Percentiles rank a stretch among this genome's conserved stretches.
These are phyloP conservation scores for Aplodontia rufa DNA, from an alignment of 2,113 vertebrate genomes.

Conservation along the genomic window DNA sequence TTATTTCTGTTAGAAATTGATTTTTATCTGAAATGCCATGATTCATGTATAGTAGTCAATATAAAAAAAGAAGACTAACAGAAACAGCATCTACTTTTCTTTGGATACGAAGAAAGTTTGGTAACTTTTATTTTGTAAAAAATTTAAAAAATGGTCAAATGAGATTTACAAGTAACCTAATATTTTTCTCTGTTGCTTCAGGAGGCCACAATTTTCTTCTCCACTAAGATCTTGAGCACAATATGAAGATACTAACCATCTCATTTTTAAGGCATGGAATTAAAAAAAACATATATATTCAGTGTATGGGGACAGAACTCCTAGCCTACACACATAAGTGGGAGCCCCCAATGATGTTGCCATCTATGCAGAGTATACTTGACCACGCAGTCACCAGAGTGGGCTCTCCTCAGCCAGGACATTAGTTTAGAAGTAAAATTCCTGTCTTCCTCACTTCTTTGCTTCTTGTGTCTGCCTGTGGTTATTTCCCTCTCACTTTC, in stretches of 20 bases:
- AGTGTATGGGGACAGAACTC: not conserved
- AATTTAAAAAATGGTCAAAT: not conserved
- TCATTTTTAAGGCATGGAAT: not conserved
- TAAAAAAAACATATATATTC: not conserved
- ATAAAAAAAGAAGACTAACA: not conserved
- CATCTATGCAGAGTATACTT: rapidly evolving
- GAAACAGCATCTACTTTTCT: not conserved
- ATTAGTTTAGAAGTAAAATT: not conserved
- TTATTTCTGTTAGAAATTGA: not conserved
- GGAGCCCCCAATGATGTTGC: not conserved
- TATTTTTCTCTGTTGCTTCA: not conserved
- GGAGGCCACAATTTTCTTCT: not conserved
- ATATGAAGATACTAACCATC: not conserved
- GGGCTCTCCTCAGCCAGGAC: not conserved
- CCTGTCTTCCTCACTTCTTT: not conserved
- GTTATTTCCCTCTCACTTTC: not conserved
- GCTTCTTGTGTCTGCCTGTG: not conserved
- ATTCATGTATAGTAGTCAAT: not conserved
- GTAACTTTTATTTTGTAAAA: not conserved
- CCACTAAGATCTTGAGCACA: not conserved
- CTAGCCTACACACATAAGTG: not conserved
- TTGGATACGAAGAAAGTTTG: not conserved
- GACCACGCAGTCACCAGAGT: too few species aligned
- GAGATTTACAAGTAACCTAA: not conserved
- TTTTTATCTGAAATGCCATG: not conserved